phyloP scores from a whole-genome alignment of 2,797 vertebrate genomes.

The Fratercula arctica region DNA sequence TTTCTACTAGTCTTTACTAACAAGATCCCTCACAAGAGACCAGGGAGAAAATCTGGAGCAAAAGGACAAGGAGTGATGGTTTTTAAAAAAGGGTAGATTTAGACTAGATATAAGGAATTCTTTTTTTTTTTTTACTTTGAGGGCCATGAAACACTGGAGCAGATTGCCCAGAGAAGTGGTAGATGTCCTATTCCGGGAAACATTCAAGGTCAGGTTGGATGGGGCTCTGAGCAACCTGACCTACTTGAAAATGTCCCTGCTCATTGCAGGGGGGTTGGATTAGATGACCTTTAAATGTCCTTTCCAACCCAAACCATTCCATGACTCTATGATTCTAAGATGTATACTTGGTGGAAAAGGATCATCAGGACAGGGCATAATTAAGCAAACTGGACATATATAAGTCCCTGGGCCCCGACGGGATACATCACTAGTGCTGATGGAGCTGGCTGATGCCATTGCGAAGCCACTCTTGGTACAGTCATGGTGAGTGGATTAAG shows the following conservation, averaged over 20 bases:
- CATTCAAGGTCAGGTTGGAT: background rate
- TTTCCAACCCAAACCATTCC: background rate
- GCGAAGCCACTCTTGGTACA: background rate
- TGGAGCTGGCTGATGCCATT: too few species aligned
- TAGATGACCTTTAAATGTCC: too few species aligned
- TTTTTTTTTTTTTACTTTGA: background rate
- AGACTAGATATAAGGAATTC: background rate
- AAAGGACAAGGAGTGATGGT: background rate
- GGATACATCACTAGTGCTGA: too few species aligned
- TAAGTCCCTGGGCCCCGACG: too few species aligned
- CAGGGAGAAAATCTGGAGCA: fast-evolving
- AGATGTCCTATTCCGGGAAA: too few species aligned
- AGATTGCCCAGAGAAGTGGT: background rate
- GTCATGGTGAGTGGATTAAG: background rate
- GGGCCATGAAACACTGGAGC: background rate
- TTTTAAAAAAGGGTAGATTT: background rate
- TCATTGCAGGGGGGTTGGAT: too few species aligned
- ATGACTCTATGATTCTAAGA: background rate
- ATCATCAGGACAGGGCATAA: background rate
- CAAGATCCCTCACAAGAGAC: background rate
- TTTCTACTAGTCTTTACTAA: background rate
- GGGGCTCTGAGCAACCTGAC: background rate
- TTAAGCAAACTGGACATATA: too few species aligned
- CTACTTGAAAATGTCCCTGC: too few species aligned
- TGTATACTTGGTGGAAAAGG: background rate